Percentiles rank a stretch among this genome's conserved stretches.
These are phyloP conservation scores for Blastobasis adustella DNA, from an alignment of 2,888 invertebrate species.

Conservation along the genomic window DNA sequence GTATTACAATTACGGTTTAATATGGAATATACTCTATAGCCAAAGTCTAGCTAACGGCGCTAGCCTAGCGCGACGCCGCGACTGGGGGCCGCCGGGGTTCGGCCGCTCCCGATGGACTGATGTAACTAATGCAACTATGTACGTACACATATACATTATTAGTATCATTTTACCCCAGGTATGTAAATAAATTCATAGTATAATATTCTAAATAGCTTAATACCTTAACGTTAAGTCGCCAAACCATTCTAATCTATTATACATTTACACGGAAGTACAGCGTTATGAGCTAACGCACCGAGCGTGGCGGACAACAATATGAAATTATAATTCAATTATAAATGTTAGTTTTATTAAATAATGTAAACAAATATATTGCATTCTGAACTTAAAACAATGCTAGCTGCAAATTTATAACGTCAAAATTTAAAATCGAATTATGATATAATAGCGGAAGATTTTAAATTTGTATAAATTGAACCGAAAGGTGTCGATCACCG, in stretches of 20 bases:
- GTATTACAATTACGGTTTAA: constrained; percentile 25
- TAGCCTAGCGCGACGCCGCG: constrained; percentile 17
- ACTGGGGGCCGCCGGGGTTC: no score
- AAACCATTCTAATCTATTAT: no score
- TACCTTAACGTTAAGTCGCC: no score
- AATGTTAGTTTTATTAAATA: not conserved
- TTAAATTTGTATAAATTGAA: constrained; percentile 32
- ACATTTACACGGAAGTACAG: no score
- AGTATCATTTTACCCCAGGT: no score
- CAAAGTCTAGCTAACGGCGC: constrained; percentile 28
- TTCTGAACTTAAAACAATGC: not conserved
- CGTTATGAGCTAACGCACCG: no score
- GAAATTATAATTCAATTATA: not conserved
- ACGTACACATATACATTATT: no score
- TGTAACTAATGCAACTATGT: no score
- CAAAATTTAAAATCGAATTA: constrained; percentile 8
- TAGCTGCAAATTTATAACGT: constrained; percentile 1
- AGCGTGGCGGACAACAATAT: not conserved
- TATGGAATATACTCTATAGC: constrained; percentile 25
- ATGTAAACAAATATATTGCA: not conserved
- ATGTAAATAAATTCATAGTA: no score
- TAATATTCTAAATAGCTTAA: no score
- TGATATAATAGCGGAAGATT: constrained; percentile 19
- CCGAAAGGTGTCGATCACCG: constrained; percentile 23
- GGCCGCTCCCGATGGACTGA: no score